Percentiles rank a stretch among this genome's conserved stretches.
phyloP scores from a whole-genome alignment of 2,113 vertebrate genomes.

The Neomonachus schauinslandi region DNA sequence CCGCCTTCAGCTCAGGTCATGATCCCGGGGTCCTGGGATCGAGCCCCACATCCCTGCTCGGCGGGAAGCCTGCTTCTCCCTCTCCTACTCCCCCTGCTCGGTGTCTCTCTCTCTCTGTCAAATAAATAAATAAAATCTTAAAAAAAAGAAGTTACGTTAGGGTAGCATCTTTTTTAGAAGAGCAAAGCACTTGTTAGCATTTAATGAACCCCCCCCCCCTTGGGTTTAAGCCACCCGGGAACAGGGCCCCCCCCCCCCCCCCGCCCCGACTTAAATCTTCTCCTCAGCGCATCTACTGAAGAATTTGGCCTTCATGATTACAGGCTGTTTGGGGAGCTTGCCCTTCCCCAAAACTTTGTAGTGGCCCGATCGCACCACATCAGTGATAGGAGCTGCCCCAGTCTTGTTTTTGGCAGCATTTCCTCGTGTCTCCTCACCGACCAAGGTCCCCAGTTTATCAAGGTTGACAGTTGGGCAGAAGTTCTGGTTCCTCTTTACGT shows the following conservation, averaged over 20 bases:
- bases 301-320: not conserved
- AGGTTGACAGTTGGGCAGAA: not conserved
- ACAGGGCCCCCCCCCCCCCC: not conserved
- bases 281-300: not conserved
- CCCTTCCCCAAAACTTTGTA: not conserved
- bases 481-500: not conserved
- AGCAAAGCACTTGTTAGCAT: too few relatives aligned
- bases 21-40: too few relatives aligned
- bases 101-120: too few relatives aligned
- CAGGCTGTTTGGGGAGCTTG: not conserved
- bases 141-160: too few relatives aligned
- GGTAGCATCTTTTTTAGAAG: too few relatives aligned
- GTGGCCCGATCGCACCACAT: not conserved
- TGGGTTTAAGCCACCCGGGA: not conserved
- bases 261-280: not conserved
- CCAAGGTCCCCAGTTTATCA: not conserved
- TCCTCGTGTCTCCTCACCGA: not conserved
- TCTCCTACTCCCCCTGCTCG: too few relatives aligned
- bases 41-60: too few relatives aligned
- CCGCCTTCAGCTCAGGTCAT: too few relatives aligned
- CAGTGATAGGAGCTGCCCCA: not conserved
- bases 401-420: not conserved
- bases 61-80: too few relatives aligned
- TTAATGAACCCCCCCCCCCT: too few relatives aligned
- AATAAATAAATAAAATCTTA: too few relatives aligned